phyloP scores from a whole-genome alignment of 2,113 vertebrate genomes.

The Azemiops feae region DNA sequence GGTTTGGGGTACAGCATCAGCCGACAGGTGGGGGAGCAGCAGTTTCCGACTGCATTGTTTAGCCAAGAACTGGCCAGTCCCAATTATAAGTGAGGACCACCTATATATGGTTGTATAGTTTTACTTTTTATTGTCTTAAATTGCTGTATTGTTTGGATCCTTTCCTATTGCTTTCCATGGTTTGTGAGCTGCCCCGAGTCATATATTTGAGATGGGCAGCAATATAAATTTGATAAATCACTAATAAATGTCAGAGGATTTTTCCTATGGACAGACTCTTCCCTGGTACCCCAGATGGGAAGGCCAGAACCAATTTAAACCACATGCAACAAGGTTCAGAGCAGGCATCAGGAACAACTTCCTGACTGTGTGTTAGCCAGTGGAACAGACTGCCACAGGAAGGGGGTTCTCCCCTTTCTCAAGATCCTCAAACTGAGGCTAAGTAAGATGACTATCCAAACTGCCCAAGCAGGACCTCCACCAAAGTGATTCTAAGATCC shows the following conservation, averaged over 20 bases:
- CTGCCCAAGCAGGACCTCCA: background rate
- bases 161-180: background rate
- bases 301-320: background rate
- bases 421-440: background rate
- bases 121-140: background rate
- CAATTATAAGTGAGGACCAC: background rate
- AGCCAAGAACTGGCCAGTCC: too few relatives aligned
- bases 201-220: background rate
- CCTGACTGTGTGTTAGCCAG: background rate
- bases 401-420: background rate
- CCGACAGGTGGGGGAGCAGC: too few relatives aligned
- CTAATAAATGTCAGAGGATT: background rate
- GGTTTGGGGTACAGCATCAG: too few relatives aligned
- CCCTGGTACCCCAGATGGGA: background rate
- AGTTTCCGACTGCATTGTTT: too few relatives aligned
- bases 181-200: background rate
- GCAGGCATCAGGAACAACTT: background rate
- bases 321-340: background rate
- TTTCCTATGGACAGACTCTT: background rate
- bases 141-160: background rate
- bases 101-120: background rate
- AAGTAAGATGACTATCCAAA: background rate
- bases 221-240: background rate
- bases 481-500: background rate
- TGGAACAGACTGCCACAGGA: background rate